Evolutionary conservation across 2,113 vertebrate genomes (phyloP).

Genomic region (Polypterus senegalus): DNA sequence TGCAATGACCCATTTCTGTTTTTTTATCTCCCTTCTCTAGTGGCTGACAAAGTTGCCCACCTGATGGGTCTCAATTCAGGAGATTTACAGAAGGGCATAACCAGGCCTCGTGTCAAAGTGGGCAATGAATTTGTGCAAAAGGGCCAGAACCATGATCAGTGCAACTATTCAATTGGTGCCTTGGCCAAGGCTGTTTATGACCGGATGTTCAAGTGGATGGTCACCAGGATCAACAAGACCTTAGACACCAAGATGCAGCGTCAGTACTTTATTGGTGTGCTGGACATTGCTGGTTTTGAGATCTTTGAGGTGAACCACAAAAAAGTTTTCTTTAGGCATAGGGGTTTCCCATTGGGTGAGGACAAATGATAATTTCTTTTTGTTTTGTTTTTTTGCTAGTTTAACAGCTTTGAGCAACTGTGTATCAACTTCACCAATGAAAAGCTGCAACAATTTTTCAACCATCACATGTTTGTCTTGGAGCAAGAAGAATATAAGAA

Average conservation of each 20-base stretch:
- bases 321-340: neutral
- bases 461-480: too few species aligned
- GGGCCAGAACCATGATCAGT: slow-evolving; percentile 29
- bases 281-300: slow-evolving; percentile 9
- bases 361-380: neutral
- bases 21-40: neutral
- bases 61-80: slow-evolving; percentile 26
- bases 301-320: slow-evolving; percentile 30
- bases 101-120: slow-evolving; percentile 25
- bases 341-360: neutral
- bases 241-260: slow-evolving; percentile 33
- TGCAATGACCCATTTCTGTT: too few species aligned
- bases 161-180: slow-evolving; percentile 24
- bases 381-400: slow-evolving; percentile 16
- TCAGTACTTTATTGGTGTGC: slow-evolving; percentile 32
- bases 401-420: slow-evolving; percentile 36
- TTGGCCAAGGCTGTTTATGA: slow-evolving; percentile 31
- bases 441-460: too few species aligned
- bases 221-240: slow-evolving; percentile 32
- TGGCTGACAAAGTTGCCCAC: slow-evolving; percentile 29
- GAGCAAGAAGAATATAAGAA: too few species aligned
- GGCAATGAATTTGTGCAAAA: slow-evolving; percentile 37
- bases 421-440: slow-evolving; percentile 41
- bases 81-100: slow-evolving; percentile 30
- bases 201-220: slow-evolving; percentile 40